Conservation (phyloP, 1,140 invertebrate species). For the Drosophila rufa region DNA sequence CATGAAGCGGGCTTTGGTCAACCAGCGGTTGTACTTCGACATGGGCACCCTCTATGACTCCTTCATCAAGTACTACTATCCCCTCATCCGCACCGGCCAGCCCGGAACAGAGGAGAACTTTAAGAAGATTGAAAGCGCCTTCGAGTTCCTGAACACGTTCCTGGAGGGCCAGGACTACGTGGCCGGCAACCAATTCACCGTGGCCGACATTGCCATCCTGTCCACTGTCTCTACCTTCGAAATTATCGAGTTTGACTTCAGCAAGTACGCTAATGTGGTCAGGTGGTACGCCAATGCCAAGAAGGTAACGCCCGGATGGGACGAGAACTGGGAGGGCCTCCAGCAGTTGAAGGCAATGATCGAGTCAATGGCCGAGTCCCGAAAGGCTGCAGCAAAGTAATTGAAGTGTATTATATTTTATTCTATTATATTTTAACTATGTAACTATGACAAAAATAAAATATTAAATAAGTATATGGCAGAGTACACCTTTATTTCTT, state of each 20-base stretch:
- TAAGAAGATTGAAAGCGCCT: constrained; percentile 87
- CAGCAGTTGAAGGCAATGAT: constrained; percentile 57
- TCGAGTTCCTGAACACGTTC: constrained; percentile 89
- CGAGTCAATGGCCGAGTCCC: not conserved
- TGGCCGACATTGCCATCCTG: constrained; percentile 90
- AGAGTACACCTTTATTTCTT: too few species aligned
- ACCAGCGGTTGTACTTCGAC: constrained; percentile 88
- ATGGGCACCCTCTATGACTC: constrained; percentile 85
- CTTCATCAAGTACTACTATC: constrained; percentile 87
- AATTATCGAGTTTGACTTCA: constrained; percentile 88
- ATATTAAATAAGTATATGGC: not conserved
- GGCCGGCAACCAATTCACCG: constrained; percentile 89
- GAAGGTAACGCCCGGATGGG: constrained; percentile 89
- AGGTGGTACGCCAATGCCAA: constrained; percentile 90
- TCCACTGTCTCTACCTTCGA: constrained; percentile 88
- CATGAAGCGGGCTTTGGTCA: constrained; percentile 86
- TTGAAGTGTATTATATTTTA: not conserved
- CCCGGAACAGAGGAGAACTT: constrained; percentile 87
- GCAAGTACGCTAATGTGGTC: constrained; percentile 88
- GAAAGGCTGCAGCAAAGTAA: not conserved
- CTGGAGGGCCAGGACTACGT: constrained; percentile 88
- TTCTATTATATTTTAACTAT: not conserved
- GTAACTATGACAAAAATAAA: not conserved
- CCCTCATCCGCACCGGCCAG: constrained; percentile 87
- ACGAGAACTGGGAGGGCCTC: constrained; percentile 87